Base-by-base conservation (phyloP, 2,888 invertebrate species). In the Galerucella nymphaeae region DNA sequence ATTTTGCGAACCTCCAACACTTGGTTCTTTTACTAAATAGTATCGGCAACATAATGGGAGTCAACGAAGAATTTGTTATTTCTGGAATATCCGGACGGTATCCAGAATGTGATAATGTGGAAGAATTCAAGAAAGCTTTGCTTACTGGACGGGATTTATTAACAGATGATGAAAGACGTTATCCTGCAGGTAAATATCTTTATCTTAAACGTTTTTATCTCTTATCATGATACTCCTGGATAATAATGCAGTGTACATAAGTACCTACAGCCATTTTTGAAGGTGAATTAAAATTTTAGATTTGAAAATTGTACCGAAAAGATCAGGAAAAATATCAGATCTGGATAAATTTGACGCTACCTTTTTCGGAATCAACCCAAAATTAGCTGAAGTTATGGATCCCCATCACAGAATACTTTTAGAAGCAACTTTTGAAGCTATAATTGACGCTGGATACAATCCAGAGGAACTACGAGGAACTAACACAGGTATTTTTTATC, bases 141-240 rank as follows among this genome's bases (percentile, higher is more conserved):
- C 86, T 90, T 69, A 87, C 88, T 74, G 89, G 90, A 70, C 87
- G 88, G 45, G 92, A 81, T 72, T 58, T 96, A 87, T 91, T 96
- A 71, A 95, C 95, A 71, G 93, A 92, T 53, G 93, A 93, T 82
- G 62, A 69, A 1, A 53, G 59, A 55, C 41, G 69, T 38, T 69
- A 45, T 48, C 63, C 69, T 38, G 20, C 41, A 55, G 69, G 69
- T 69, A 53, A 42, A 30, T 38, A 38, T n/a, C n/a, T n/a, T n/a
- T n/a, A n/a, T n/a, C n/a, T n/a, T n/a, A n/a, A n/a, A n/a, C n/a
- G n/a, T n/a, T n/a, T n/a, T n/a, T n/a, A n/a, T n/a, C n/a, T n/a
- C n/a, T n/a, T n/a, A n/a, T n/a, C n/a, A n/a, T n/a, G n/a, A n/a
- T n/a, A n/a, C n/a, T n/a, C n/a, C n/a, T n/a, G n/a, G n/a, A n/a